phyloP scores from a whole-genome alignment of 2,113 vertebrate genomes.

The Scolopax mira region DNA sequence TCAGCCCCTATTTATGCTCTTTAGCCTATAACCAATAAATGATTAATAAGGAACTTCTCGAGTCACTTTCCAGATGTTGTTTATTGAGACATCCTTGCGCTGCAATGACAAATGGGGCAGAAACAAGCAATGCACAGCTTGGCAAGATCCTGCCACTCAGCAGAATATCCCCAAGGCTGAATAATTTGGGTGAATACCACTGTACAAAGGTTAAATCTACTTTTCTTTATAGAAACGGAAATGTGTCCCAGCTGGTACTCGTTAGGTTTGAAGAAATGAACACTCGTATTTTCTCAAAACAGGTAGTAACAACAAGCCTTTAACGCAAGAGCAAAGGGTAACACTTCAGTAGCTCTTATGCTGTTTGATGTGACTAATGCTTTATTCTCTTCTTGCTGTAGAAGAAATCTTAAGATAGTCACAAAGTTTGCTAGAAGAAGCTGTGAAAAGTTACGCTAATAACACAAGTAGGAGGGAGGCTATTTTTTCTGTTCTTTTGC shows the following conservation, averaged over 20 bases:
- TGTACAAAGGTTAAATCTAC: constrained; percentile 50
- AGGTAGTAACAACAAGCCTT: constrained; percentile 68
- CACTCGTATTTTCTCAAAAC: constrained; percentile 66
- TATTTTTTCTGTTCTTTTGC: not conserved
- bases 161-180: constrained; percentile 51
- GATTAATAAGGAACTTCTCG: constrained; percentile 63
- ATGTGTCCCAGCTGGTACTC: constrained; percentile 62
- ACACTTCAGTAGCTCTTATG: constrained; percentile 57
- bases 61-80: constrained; percentile 67
- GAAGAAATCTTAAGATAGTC: constrained; percentile 62
- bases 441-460: constrained; percentile 57
- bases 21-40: constrained; percentile 47
- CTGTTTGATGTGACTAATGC: constrained; percentile 63
- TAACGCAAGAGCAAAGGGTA: constrained; percentile 72
- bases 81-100: constrained; percentile 71
- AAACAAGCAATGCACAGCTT: constrained; percentile 56
- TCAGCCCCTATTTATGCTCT: constrained; percentile 34
- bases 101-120: constrained; percentile 74
- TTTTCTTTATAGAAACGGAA: constrained; percentile 32
- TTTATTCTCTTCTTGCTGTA: constrained; percentile 53
- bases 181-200: constrained; percentile 51
- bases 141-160: constrained; percentile 41
- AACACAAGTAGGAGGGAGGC: not conserved
- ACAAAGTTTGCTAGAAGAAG: constrained; percentile 54
- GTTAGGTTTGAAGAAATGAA: constrained; percentile 56